Evolutionary conservation across 2,113 vertebrate genomes (phyloP), one percentile per base, ranked within the genome.

Genomic region (Neogale vison): DNA sequence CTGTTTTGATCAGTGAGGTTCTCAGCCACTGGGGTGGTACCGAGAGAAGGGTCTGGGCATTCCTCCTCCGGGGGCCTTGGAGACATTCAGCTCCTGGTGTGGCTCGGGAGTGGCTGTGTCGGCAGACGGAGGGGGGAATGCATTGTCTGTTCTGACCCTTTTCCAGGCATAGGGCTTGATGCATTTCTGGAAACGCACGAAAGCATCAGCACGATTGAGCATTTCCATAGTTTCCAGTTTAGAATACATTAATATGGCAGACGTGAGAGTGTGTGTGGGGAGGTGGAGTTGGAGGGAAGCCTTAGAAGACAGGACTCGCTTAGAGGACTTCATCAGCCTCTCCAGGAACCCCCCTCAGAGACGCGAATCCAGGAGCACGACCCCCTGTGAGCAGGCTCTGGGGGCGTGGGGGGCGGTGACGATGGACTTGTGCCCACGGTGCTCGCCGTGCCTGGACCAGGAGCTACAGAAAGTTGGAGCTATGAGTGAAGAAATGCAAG

Each of bases 11-110:
- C 36, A 31, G 15, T 20, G 57, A 17, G 17, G 57, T 45, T 83
- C 57, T 63, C 17, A 18, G 57, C 45, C 26, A 6, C 81, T 45
- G 9, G 2, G 1, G 26, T 6, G 36, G 81, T 57, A 4, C 4
- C 4, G 17, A 0, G 17, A 63, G 36, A 42, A 42, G 36, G 39
- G 15, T 36, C 55, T 18, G 79, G 34, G 14, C 36, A 3, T 29
- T 83, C 80, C 36, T 83, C n/a, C 18, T 59, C 23, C 1, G 0
- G 55, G 36, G 47, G 13, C 47, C 18, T 23, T 21, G 18, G 50
- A 13, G 31, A n/a, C 0, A 4, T 13, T 52, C 9, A 7, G 10
- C 55, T 61, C 14, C 36, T 0, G 1, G 8, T 20, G 55, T 42
- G 80, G 36, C 80, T 61, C 4, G 36, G 36, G 55, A 42, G 55